Evolutionary conservation across 1,140 invertebrate genomes (phyloP).

Genomic region (Mamestra configurata): DNA sequence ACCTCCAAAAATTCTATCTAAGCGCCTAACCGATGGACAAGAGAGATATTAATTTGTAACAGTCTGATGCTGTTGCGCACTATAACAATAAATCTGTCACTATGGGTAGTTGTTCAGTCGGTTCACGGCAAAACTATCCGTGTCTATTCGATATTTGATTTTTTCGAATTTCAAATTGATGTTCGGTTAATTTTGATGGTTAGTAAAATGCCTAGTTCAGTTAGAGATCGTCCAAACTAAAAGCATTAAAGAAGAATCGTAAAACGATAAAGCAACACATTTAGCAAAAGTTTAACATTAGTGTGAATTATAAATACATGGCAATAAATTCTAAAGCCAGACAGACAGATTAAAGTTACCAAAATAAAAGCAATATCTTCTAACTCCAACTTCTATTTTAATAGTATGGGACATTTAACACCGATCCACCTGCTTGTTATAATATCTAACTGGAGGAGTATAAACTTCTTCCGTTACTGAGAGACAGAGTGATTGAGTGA

Average conservation of each 20-base stretch:
- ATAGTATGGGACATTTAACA: neutral
- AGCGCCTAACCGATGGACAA: no score
- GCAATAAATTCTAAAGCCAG: neutral
- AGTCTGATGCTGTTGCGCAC: slow-evolving; percentile 50
- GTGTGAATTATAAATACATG: neutral
- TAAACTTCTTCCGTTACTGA: no score
- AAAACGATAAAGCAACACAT: no score
- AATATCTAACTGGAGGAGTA: neutral
- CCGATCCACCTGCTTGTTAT: slow-evolving; percentile 23
- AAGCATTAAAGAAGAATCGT: no score
- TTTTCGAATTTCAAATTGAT: neutral
- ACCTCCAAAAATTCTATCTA: no score
- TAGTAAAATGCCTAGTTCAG: neutral
- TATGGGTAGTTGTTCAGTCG: neutral
- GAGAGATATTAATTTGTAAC: no score
- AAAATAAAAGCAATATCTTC: neutral
- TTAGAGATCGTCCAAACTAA: no score
- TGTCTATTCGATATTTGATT: neutral
- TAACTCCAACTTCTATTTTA: neutral
- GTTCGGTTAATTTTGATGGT: neutral
- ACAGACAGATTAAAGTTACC: neutral
- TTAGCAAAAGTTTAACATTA: no score
- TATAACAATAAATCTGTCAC: slow-evolving; percentile 74
- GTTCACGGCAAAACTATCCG: neutral
- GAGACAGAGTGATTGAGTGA: no score